Evolutionary conservation across 2,797 vertebrate genomes (phyloP), one percentile per base, ranked within the genome.

Genomic region (Eidolon dupreanum): DNA sequence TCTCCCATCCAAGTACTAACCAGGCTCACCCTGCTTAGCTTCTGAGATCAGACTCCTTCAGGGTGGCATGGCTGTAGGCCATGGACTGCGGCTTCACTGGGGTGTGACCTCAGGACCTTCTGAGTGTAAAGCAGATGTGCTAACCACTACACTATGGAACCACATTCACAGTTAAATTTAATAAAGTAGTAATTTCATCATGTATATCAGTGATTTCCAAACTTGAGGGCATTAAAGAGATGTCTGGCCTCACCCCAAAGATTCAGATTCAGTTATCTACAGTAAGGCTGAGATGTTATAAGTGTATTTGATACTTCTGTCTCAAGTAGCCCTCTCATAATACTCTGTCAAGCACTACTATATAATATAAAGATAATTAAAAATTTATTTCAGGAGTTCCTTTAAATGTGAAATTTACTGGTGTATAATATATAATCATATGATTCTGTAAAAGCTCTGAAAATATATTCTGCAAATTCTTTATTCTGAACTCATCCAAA

Each of bases 401-500:
- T 90, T 73, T 66, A 90, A 87, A 83, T 6, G 24, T 84, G 77
- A 77, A 95, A 88, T 85, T 46, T 68, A 70, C 0, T 68, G 36
- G 26, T 84, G 11, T 78, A 85, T 4, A 70, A 81, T 20, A 65
- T 4, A 73, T 11, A 16, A 88, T 33, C 41, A 92, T 41, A 75
- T 15, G 16, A 93, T 82, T 73, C 74, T 28, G 1, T 26, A 77
- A 46, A 73, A 92, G 26, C 41, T 84, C 38, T 91, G 13, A 91
- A 93, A 92, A 96, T 68, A 78, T 11, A 86, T 73, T 53, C 38
- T 70, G 49, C 9, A 90, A 49, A 79, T 59, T 71, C 5, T 24
- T 88, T 19, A 91, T 51, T 94, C 28, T 73, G 49, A 78, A 91
- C 12, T 82, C 53, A 92, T 86, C 61, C 22, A 91, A 91, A 19